These are phyloP conservation scores for Crotalus tigris DNA, from an alignment of 2,113 vertebrate genomes.

Conservation along the genomic window DNA sequence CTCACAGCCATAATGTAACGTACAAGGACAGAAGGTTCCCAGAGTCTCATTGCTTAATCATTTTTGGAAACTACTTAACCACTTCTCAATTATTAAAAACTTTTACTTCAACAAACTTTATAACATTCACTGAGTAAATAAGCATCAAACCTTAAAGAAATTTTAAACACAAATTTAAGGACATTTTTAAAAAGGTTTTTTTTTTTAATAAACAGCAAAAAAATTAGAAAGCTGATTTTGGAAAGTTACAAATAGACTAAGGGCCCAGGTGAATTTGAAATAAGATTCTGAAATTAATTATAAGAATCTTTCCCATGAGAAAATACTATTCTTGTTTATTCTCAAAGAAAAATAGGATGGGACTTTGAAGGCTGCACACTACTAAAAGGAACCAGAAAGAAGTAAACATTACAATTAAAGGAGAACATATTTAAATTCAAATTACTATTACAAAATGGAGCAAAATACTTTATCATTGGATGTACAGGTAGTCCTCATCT, in stretches of 20 bases:
- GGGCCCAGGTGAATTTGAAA: not conserved
- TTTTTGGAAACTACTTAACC: not conserved
- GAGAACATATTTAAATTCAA: not conserved
- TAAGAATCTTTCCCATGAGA: not conserved
- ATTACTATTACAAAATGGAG: not conserved
- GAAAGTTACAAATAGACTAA: not conserved
- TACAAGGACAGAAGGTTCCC: not conserved
- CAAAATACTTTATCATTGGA: not conserved
- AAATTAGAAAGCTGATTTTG: not conserved
- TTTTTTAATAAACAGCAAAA: not conserved
- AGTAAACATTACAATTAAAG: not conserved
- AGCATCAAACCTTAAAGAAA: not conserved
- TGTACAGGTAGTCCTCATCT: not conserved
- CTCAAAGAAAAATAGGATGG: not conserved
- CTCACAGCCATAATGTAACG: not conserved
- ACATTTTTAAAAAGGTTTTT: not conserved
- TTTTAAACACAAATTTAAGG: not conserved
- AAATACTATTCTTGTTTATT: not conserved
- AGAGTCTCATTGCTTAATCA: not conserved
- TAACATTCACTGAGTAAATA: not conserved
- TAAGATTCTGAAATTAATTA: not conserved
- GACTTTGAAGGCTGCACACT: not conserved
- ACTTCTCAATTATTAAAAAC: not conserved
- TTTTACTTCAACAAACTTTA: not conserved
- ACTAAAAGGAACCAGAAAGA: not conserved